Conservation (phyloP, 1,140 invertebrate genomes). For the Frieseomelitta varia region DNA sequence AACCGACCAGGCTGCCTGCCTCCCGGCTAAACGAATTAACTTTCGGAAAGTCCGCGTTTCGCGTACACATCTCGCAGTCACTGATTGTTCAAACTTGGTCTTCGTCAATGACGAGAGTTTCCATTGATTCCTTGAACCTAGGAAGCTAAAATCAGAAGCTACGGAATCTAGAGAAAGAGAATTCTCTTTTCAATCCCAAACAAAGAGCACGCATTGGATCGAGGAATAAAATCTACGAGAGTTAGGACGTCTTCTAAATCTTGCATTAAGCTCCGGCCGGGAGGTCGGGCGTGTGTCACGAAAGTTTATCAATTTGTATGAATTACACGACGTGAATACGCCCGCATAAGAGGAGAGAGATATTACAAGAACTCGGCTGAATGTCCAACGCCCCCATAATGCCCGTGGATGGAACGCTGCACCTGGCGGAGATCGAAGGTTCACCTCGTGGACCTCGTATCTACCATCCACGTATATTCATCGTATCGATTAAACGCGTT, state of each 20-base stretch:
- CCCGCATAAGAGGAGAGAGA: constrained; percentile 63
- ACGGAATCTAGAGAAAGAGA: too few species aligned
- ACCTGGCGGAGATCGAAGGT: constrained; percentile 64
- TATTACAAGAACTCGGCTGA: constrained; percentile 69
- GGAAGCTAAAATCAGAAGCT: too few species aligned
- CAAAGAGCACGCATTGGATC: too few species aligned
- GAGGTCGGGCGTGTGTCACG: constrained; percentile 54
- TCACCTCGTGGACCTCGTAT: constrained; percentile 39
- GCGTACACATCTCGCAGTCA: neutral
- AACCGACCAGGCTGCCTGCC: neutral
- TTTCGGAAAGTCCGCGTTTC: neutral
- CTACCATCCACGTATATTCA: constrained; percentile 21
- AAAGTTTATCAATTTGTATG: constrained; percentile 64
- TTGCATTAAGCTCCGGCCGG: constrained; percentile 46
- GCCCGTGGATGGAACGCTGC: constrained; percentile 38
- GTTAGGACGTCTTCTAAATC: constrained; percentile 49
- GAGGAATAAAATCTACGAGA: constrained; percentile 44
- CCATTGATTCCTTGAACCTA: too few species aligned
- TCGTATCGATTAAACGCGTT: constrained; percentile 25
- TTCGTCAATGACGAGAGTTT: too few species aligned
- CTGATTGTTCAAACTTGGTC: neutral
- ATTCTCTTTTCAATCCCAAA: too few species aligned
- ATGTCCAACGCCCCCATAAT: constrained; percentile 70
- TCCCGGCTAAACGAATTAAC: neutral
- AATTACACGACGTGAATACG: constrained; percentile 62